Evolutionary conservation across 2,113 vertebrate genomes (phyloP), one percentile per base, ranked within the genome.

Genomic region (Mustela lutreola): DNA sequence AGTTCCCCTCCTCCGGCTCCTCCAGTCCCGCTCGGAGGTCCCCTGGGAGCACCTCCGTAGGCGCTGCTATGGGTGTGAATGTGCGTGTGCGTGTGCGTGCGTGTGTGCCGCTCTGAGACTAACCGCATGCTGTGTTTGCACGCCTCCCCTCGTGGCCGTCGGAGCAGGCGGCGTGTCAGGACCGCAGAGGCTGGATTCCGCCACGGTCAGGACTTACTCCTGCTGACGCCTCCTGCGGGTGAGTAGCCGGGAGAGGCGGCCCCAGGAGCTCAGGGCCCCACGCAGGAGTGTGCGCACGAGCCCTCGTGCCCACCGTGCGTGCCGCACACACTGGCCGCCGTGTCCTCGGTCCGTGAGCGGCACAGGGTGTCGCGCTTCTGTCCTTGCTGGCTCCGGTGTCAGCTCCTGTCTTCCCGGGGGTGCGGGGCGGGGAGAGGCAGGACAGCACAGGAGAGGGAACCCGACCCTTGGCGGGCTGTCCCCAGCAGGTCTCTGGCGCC

Each of bases 161-260:
- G 89, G 94, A 98, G 98, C 99, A 99, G 99, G 99, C 98, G 99
- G 98, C 98, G 99, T 99, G 98, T 99, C 99, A 98, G 99, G 99
- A 98, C 98, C 99, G 98, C 99, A 99, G 99, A 99, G 99, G 99
- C 98, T 99, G 99, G 99, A 99, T 98, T 99, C 99, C 96, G 99
- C 99, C 96, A 99, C 99, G 97, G 99, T 99, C 99, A 99, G 99
- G 99, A 99, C 99, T 98, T 99, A 99, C 99, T 99, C 99, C 98
- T 99, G 99, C 99, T 99, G 99, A 99, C 98, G 98, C 97, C 97
- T 84, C 98, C 98, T 98, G 94, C 86, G 96, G 99, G 99, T 99
- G 98, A 99, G 99, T 99, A 21, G 67, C 67, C 33, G 1, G 33
- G 65, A 70, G 65, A 70, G 65, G 33, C 65, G 16, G 65, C 33